Evolutionary conservation across 2,113 vertebrate species (phyloP).

Genomic region (Leptobrachium leishanense): DNA sequence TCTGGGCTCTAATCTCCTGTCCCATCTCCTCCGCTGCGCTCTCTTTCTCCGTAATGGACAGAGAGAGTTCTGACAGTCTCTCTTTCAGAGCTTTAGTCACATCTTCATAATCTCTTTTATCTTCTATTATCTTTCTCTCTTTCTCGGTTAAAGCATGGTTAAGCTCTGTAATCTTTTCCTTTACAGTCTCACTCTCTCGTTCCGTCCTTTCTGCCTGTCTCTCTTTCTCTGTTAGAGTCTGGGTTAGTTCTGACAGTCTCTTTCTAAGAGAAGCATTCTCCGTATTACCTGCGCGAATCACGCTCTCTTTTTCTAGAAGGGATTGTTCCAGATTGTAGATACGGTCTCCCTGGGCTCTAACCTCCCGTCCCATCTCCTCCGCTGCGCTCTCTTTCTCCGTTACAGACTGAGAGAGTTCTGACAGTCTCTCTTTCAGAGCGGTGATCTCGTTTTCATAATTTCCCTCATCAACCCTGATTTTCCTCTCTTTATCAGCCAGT

Average conservation of each 20-base stretch:
- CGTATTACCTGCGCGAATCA: constrained; percentile 11
- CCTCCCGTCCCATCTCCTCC: neutral
- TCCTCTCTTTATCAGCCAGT: constrained; percentile 40
- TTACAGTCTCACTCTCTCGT: neutral
- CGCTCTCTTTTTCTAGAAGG: too few species aligned
- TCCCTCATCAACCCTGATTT: constrained; percentile 19
- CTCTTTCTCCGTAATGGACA: neutral
- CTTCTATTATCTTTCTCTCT: neutral
- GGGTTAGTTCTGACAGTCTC: constrained; percentile 32
- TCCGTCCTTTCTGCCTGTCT: neutral
- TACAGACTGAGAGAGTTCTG: constrained; percentile 11
- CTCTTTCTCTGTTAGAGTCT: constrained; percentile 4
- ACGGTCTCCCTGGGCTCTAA: neutral
- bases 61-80: neutral
- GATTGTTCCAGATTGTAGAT: neutral
- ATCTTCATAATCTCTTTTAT: neutral
- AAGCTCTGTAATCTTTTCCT: constrained; percentile 13
- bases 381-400: neutral
- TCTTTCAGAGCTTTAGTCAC: constrained; percentile 26
- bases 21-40: neutral
- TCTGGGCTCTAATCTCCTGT: neutral
- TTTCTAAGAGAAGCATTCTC: constrained; percentile 23
- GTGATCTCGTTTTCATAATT: neutral
- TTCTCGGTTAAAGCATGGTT: constrained; percentile 12
- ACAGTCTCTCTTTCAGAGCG: constrained; percentile 42